These are phyloP conservation scores for Cerastis rubricosa DNA, from an alignment of 2,888 invertebrate genomes.

Conservation along the genomic window DNA sequence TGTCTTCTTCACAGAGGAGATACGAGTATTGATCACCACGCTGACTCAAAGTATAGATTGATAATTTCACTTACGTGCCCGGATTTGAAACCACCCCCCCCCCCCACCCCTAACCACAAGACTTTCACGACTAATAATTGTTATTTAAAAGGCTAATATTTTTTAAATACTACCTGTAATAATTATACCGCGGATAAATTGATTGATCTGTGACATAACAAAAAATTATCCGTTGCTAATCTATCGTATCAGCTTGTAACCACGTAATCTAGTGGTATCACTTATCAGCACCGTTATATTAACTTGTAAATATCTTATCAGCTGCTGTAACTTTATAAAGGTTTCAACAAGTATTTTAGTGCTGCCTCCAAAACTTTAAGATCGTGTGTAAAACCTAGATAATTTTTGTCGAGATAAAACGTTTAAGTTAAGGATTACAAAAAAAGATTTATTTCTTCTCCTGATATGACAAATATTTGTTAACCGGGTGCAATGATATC, in stretches of 20 bases:
- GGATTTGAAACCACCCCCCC: too few species aligned
- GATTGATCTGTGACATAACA: constrained; percentile 7
- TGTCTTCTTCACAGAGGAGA: neutral
- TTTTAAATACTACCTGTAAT: neutral
- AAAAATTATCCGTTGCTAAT: neutral
- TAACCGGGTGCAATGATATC: constrained; percentile 13
- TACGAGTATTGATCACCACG: neutral
- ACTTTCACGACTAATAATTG: neutral
- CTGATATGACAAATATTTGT: neutral
- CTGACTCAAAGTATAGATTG: neutral
- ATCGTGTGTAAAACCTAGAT: constrained; percentile 28
- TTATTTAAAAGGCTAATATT: too few species aligned
- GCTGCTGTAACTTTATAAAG: constrained; percentile 2
- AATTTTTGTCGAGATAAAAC: constrained; percentile 8
- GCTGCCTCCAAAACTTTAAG: constrained; percentile 4
- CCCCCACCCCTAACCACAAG: neutral
- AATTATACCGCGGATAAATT: neutral
- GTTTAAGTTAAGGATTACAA: neutral
- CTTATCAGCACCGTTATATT: neutral
- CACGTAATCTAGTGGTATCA: constrained; percentile 6
- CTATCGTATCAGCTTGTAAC: neutral
- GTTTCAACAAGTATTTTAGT: neutral
- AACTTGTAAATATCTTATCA: constrained; percentile 13
- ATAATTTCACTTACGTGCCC: neutral
- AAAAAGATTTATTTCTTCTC: neutral